Base-by-base conservation (phyloP, 1,140 invertebrate genomes). In the Drosophila watanabei region DNA sequence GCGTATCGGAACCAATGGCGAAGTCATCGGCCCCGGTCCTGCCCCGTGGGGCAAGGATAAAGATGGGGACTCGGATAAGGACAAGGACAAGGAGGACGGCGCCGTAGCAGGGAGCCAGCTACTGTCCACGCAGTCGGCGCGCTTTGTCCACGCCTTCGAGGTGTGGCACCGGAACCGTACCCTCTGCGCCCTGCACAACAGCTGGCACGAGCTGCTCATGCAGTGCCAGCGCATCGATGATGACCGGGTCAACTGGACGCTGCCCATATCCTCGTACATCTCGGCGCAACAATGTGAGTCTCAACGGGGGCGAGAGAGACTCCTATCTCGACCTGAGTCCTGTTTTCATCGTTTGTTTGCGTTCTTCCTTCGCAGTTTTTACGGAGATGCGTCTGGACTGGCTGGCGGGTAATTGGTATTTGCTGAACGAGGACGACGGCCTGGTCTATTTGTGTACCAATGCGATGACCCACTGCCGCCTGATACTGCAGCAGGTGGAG, bases 361-460 rank as follows among this genome's bases (percentile, higher is more conserved):
- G n/a, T n/a, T 57, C 20, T 46, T 41, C 71, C 91, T 93, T 13
- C 37, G 59, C 84, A 96, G 95, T 95, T 61, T 95, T 97, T 51
- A 95, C 95, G 80, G 95, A 97, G 86, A 93, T 98, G 52, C 95
- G 96, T 4, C 94, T 97, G 66, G 98, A 98, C 93, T 98, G 98
- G 98, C 94, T 98, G 20, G 95, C 96, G 39, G 95, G 95, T 70
- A 98, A 97, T 93, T 96, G 97, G 95, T 99, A 98, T 94, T 95
- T 98, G 80, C 93, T 97, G 61, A 97, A 98, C 93, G 95, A 96
- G 93, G 93, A 94, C 79, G 93, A 95, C 89, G 95, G 97, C 93
- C 94, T 95, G 93, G 94, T 97, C 83, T 97, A 95, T 93, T 94
- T 96, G 78, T 98, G 95, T 94, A 95, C 94, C 64, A 94, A 94